Evolutionary conservation across 23 tunicate species (phyloP).

Genomic region (Ascidia mentula): DNA sequence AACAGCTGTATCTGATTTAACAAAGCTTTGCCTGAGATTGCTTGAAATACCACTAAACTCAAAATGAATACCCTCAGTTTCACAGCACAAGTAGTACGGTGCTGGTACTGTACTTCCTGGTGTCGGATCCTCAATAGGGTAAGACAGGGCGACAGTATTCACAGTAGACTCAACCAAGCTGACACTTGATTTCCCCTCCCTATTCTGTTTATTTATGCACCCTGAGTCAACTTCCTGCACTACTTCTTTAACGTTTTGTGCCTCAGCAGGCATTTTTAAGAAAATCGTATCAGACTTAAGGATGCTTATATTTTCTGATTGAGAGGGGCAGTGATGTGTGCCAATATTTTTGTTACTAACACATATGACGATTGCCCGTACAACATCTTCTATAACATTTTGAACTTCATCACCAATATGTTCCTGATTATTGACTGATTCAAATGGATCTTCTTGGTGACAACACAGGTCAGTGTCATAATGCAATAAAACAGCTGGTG

Average conservation of each 20-base stretch:
- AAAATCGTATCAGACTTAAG: not conserved
- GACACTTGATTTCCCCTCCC: conserved; percentile 8
- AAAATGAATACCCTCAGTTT: too few species aligned
- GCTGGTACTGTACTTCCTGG: conserved; percentile 10
- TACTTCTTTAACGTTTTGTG: conserved; percentile 11
- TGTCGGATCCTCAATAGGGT: not conserved
- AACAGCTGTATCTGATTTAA: too few species aligned
- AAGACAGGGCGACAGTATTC: not conserved
- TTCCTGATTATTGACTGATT: not conserved
- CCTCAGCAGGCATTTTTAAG: not conserved
- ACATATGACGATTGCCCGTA: not conserved
- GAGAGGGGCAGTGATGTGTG: not conserved
- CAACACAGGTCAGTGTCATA: not conserved
- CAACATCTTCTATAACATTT: not conserved
- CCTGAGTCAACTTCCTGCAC: conserved; percentile 12
- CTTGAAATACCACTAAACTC: too few species aligned
- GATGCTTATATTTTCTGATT: not conserved
- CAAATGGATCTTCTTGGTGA: not conserved
- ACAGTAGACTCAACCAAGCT: not conserved
- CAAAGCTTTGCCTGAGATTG: too few species aligned
- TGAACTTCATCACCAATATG: not conserved
- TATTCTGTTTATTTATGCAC: not conserved
- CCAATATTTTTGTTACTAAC: not conserved
- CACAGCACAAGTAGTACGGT: too few species aligned
- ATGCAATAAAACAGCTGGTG: not conserved